Percentiles rank a stretch among this genome's conserved stretches.
phyloP scores from a whole-genome alignment of 2,888 invertebrate species.

The Hoplodrina ambigua region DNA sequence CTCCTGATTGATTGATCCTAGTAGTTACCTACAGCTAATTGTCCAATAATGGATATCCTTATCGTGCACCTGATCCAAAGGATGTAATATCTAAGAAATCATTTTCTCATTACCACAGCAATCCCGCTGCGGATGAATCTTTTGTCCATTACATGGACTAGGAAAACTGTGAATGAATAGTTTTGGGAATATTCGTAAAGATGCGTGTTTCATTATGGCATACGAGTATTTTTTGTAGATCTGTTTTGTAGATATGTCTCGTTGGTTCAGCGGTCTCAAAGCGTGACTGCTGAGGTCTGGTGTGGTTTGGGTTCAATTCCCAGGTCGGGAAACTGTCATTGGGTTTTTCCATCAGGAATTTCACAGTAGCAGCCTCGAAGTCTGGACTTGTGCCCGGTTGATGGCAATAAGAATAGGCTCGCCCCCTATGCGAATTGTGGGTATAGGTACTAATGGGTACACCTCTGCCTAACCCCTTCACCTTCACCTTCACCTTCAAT shows the following conservation, averaged over 20 bases:
- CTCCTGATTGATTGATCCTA: constrained; percentile 24
- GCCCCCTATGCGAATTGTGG: too few species aligned
- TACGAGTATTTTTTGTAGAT: background rate
- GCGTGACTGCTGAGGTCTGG: too few species aligned
- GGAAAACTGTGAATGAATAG: constrained; percentile 73
- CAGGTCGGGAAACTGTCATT: too few species aligned
- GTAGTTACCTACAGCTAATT: constrained; percentile 43
- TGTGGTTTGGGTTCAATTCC: too few species aligned
- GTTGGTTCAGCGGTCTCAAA: too few species aligned
- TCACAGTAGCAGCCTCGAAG: too few species aligned
- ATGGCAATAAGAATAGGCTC: too few species aligned
- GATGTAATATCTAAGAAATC: constrained; percentile 67
- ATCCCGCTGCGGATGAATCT: constrained; percentile 75
- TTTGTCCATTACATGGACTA: constrained; percentile 73
- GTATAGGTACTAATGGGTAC: too few species aligned
- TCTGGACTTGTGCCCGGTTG: too few species aligned
- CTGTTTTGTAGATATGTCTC: background rate
- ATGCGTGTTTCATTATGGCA: constrained; percentile 13
- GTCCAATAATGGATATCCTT: constrained; percentile 52
- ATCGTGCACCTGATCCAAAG: constrained; percentile 55
- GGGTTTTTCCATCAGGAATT: too few species aligned
- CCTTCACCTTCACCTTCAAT: too few species aligned
- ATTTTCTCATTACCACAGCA: constrained; percentile 75
- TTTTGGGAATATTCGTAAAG: constrained; percentile 48
- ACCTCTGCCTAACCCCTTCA: too few species aligned